These are phyloP conservation scores for Morpho achilles DNA, from an alignment of 2,888 invertebrate genomes.

Conservation along the genomic window DNA sequence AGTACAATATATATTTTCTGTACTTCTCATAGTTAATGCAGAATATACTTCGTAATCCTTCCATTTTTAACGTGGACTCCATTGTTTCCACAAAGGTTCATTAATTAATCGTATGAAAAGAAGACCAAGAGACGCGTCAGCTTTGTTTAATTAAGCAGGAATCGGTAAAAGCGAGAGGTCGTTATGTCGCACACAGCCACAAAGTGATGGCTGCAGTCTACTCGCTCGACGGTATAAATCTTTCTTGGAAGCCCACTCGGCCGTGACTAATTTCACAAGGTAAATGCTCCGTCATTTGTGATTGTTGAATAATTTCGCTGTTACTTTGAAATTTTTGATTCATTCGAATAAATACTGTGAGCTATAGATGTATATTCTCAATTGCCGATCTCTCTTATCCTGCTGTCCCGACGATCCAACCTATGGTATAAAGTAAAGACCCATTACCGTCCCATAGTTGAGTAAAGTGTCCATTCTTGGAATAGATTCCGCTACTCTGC, in stretches of 20 bases:
- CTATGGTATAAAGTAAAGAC: too few relatives aligned
- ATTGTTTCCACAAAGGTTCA: conserved; percentile 10
- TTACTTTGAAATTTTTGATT: conserved; percentile 22
- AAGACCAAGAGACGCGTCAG: conserved; percentile 6
- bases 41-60: too few relatives aligned
- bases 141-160: conserved; percentile 20
- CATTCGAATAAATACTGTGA: conserved; percentile 22
- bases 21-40: too few relatives aligned
- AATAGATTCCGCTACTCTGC: too few relatives aligned
- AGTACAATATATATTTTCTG: too few relatives aligned
- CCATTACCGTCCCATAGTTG: too few relatives aligned
- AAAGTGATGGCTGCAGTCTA: conserved; percentile 14
- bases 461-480: too few relatives aligned
- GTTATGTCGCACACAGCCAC: conserved; percentile 8
- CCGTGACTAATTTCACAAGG: conserved; percentile 26
- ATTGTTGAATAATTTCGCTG: conserved; percentile 14
- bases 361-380: too few relatives aligned
- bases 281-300: conserved; percentile 18
- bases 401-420: too few relatives aligned
- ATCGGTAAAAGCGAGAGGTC: conserved; percentile 20
- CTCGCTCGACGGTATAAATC: conserved; percentile 18
- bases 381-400: too few relatives aligned
- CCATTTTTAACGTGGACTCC: conserved; percentile 5
- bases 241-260: conserved; percentile 23
- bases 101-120: conserved; percentile 20